Conservation (phyloP, 2,113 vertebrate species). For the Anseranas semipalmata region DNA sequence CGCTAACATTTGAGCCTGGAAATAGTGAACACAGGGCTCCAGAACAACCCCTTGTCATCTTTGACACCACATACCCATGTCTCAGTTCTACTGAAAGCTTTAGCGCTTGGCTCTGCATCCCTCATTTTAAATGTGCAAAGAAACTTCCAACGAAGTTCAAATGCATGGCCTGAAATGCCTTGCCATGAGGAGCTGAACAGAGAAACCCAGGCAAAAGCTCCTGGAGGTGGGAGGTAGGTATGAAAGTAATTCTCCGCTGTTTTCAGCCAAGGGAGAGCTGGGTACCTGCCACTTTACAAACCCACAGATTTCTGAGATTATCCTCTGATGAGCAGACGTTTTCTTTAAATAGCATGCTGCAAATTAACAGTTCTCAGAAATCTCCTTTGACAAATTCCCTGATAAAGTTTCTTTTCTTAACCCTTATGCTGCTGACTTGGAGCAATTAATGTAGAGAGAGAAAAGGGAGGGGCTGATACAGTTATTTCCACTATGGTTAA, state of each 20-base stretch:
- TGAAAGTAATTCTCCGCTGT: slow-evolving; percentile 39
- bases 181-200: slow-evolving; percentile 4
- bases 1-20: not conserved
- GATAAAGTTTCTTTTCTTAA: slow-evolving; percentile 18
- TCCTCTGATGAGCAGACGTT: slow-evolving; percentile 39
- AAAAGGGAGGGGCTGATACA: not conserved
- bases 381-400: not conserved
- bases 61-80: not conserved
- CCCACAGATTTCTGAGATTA: slow-evolving; percentile 62
- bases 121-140: not conserved
- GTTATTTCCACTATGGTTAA: not conserved
- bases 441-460: not conserved
- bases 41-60: not conserved
- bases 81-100: not conserved
- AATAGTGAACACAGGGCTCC: not conserved
- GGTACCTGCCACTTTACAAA: slow-evolving; percentile 54
- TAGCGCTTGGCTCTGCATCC: not conserved
- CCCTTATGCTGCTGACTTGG: not conserved
- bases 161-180: not conserved
- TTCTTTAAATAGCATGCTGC: slow-evolving; percentile 35
- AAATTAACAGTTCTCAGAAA: slow-evolving; percentile 36
- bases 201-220: slow-evolving; percentile 26
- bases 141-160: not conserved
- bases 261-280: slow-evolving; percentile 49
- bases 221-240: not conserved